Evolutionary conservation across 2,113 vertebrate genomes (phyloP), one percentile per base, ranked within the genome.

Genomic region (Elachura formosa): DNA sequence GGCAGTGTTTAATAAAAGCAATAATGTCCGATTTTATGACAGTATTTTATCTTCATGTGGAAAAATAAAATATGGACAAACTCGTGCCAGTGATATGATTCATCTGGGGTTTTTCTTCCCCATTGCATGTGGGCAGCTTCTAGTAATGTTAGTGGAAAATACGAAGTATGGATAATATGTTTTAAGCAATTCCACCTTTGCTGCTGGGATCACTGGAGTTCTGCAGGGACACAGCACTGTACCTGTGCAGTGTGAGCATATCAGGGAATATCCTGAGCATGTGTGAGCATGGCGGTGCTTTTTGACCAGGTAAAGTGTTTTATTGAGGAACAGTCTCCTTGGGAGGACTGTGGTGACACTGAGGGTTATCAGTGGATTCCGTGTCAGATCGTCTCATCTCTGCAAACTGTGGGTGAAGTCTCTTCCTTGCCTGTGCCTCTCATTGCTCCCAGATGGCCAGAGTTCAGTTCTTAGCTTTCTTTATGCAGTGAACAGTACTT

Each of bases 11-110:
- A 22, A 62, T 69, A 76, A 41, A 89, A 69, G 62, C 34, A 55
- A 5, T 17, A 67, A 59, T 10, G 49, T 59, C n/a, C 2, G 3
- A 75, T 88, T 87, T 73, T 71, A 79, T 91, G 8, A 61, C n/a
- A 52, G 34, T 80, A 76, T 87, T 91, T 86, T 61, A 45, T 77
- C 58, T 85, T 87, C 63, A 29, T 62, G 76, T 61, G 73, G 86
- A 84, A 96, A 93, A 94, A 77, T 11, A 84, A 86, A 84, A 69
- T 59, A 36, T 49, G 45, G 90, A 81, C 25, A n/a, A 64, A 92
- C 58, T 68, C 46, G 14, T 93, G 46, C 77, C 77, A 93, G 10
- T 85, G 36, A 54, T 67, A 22, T 91, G 77, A 95, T 79, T 94
- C 66, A 89, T 89, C 77, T 79, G n/a, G 12, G 51, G 2, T n/a